phyloP scores from a whole-genome alignment of 2,888 invertebrate genomes.

The Drosophila phalerata region DNA sequence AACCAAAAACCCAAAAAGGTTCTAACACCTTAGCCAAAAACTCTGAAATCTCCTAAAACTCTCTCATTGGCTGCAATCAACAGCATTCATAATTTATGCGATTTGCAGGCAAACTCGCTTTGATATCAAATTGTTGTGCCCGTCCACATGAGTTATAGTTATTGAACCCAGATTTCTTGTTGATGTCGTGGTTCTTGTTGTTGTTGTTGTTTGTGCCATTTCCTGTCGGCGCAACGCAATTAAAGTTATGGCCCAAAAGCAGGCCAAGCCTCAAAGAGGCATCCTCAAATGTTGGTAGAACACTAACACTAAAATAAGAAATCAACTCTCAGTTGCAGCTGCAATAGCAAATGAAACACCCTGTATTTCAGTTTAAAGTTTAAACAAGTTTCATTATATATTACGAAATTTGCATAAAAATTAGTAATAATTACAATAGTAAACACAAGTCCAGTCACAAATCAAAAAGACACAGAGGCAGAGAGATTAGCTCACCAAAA shows the following conservation, averaged over 20 bases:
- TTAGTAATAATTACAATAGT: slow-evolving; percentile 59
- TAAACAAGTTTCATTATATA: slow-evolving; percentile 9
- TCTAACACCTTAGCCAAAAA: slow-evolving; percentile 68
- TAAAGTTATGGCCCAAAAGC: slow-evolving; percentile 41
- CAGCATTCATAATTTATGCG: slow-evolving; percentile 68
- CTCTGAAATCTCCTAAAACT: not conserved
- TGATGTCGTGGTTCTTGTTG: slow-evolving; percentile 20
- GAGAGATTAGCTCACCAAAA: slow-evolving; percentile 52
- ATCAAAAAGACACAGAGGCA: slow-evolving; percentile 33
- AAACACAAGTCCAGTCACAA: slow-evolving; percentile 58
- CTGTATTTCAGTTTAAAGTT: slow-evolving; percentile 9
- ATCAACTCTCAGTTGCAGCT: slow-evolving; percentile 2
- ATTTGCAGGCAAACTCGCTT: slow-evolving; percentile 61
- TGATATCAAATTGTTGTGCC: slow-evolving; percentile 76
- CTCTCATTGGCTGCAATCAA: slow-evolving; percentile 16
- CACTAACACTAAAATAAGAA: not conserved
- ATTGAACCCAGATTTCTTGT: slow-evolving; percentile 25
- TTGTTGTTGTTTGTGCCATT: slow-evolving; percentile 24
- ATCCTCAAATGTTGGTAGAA: slow-evolving; percentile 6
- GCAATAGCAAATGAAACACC: slow-evolving; percentile 1
- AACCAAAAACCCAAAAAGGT: slow-evolving; percentile 59
- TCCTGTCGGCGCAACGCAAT: slow-evolving; percentile 52
- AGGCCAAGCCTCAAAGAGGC: slow-evolving; percentile 29
- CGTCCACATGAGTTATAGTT: slow-evolving; percentile 72
- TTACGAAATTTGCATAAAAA: slow-evolving; percentile 48